Conservation (phyloP, 1,140 invertebrate genomes). For the Drosophila lowei region DNA sequence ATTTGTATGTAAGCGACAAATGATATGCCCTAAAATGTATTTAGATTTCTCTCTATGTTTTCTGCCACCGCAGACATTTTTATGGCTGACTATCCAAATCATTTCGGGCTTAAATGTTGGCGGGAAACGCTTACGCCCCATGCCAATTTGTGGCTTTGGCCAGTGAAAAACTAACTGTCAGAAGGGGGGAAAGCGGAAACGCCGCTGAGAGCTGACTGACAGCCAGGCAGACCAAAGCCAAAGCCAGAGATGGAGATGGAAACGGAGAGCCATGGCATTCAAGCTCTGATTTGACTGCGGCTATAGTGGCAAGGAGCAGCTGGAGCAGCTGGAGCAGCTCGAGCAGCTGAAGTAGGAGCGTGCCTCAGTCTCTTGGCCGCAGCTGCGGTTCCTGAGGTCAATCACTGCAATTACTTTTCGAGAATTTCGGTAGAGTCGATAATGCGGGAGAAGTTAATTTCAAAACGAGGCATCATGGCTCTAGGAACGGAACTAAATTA, state of each 20-base stretch:
- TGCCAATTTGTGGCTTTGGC: slow-evolving; percentile 45
- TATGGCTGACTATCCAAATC: slow-evolving; percentile 31
- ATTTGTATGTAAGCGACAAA: slow-evolving; percentile 54
- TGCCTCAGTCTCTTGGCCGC: slow-evolving; percentile 28
- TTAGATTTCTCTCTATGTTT: slow-evolving; percentile 22
- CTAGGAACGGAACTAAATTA: slow-evolving; percentile 21
- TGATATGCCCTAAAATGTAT: slow-evolving; percentile 28
- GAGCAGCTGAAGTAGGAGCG: slow-evolving; percentile 4
- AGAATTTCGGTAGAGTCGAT: slow-evolving; percentile 37
- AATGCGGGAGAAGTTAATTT: slow-evolving; percentile 37
- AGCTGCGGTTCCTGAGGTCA: slow-evolving; percentile 67
- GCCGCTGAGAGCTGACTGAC: slow-evolving; percentile 6
- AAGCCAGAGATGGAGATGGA: background rate
- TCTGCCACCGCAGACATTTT: slow-evolving; percentile 5
- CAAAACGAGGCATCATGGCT: slow-evolving; percentile 6
- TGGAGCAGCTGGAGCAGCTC: background rate
- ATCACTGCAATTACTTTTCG: slow-evolving; percentile 68
- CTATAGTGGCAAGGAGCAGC: slow-evolving; percentile 28
- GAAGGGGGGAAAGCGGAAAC: slow-evolving; percentile 1
- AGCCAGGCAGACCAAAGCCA: slow-evolving; percentile 15
- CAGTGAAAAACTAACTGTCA: slow-evolving; percentile 27
- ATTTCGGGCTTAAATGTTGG: slow-evolving; percentile 50
- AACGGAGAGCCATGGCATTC: slow-evolving; percentile 33
- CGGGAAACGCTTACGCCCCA: background rate
- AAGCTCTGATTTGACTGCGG: slow-evolving; percentile 69